These are phyloP conservation scores for Diabrotica undecimpunctata DNA, from an alignment of 1,140 invertebrate species.

Conservation along the genomic window DNA sequence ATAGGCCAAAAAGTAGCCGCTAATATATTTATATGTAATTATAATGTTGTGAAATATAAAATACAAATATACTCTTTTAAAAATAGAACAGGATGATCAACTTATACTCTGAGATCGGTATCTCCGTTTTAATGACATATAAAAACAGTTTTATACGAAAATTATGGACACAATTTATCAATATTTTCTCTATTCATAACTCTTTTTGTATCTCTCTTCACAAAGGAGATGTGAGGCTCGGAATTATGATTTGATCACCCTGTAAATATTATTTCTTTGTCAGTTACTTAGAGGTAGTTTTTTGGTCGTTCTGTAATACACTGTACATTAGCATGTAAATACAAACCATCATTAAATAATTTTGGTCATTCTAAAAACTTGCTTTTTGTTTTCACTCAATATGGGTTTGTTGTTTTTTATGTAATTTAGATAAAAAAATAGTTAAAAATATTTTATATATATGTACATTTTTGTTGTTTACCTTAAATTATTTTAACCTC, in stretches of 20 bases:
- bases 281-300: constrained; percentile 4
- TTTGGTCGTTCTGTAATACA: constrained; percentile 27
- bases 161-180: too few species aligned
- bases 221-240: too few species aligned
- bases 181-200: too few species aligned
- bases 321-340: constrained; percentile 42
- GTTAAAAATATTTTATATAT: constrained; percentile 35
- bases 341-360: constrained; percentile 29
- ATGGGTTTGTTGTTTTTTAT: constrained; percentile 37
- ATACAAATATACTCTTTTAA: constrained; percentile 1
- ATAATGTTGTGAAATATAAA: constrained; percentile 14
- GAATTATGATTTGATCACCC: neutral
- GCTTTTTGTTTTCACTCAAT: constrained; percentile 32
- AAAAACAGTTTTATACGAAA: too few species aligned
- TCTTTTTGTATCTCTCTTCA: too few species aligned
- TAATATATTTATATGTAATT: constrained; percentile 10
- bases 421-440: constrained; percentile 32
- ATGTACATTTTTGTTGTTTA: constrained; percentile 42
- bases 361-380: constrained; percentile 29
- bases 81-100: too few species aligned
- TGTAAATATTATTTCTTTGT: constrained; percentile 17
- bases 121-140: too few species aligned
- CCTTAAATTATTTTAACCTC: constrained; percentile 40
- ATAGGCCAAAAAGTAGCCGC: constrained; percentile 14
- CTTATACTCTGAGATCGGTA: too few species aligned